Conservation (phyloP, 1,140 invertebrate genomes). For the Diuraphis noxia region DNA sequence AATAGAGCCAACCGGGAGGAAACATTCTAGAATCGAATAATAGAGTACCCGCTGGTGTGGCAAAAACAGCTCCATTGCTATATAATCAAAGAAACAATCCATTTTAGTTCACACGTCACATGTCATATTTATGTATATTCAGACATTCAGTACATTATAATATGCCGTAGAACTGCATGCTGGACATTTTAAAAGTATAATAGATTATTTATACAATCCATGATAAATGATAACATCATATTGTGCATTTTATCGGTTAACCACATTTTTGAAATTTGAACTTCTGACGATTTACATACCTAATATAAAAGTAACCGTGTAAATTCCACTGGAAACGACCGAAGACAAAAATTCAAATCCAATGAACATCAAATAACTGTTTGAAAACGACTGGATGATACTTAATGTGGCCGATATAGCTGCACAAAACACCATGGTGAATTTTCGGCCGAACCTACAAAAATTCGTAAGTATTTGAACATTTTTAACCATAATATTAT, state of each 20-base stretch:
- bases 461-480: not conserved
- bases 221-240: too few relatives aligned
- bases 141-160: not conserved
- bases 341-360: slow-evolving; percentile 66
- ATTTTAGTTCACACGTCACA: not conserved
- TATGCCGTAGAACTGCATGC: not conserved
- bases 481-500: not conserved
- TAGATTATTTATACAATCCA: not conserved
- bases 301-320: slow-evolving; percentile 67
- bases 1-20: slow-evolving; percentile 73
- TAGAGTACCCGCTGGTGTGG: slow-evolving; percentile 72
- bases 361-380: slow-evolving; percentile 64
- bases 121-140: too few relatives aligned
- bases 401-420: slow-evolving; percentile 64
- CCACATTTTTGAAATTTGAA: not conserved
- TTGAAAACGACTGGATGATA: slow-evolving; percentile 63
- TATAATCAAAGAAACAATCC: slow-evolving; percentile 59
- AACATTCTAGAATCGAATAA: slow-evolving; percentile 70
- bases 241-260: not conserved
- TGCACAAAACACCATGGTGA: slow-evolving; percentile 64
- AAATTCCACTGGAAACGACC: slow-evolving; percentile 66
- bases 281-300: slow-evolving; percentile 59
- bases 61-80: slow-evolving; percentile 77
- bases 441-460: slow-evolving; percentile 67
- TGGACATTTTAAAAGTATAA: not conserved